A percentile compares a stretch with the other conserved stretches of the same genome.
Conservation (phyloP, 2,113 vertebrate genomes). For the Paradoxurus hermaphroditus region DNA sequence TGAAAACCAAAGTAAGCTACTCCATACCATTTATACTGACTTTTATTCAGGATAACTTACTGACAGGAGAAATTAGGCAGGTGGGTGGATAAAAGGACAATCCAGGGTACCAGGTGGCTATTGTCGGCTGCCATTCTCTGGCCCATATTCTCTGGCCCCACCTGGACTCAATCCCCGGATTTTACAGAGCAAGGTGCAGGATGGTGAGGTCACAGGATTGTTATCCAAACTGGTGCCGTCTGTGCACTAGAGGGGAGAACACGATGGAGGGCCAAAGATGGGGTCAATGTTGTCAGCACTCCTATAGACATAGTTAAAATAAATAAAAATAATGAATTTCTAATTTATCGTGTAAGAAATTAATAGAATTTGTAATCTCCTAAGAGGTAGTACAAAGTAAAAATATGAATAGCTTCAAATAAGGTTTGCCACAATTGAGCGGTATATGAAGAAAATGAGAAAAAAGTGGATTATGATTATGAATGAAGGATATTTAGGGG, state of each 20-base stretch:
- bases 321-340: conserved; percentile 16
- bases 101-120: background rate
- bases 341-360: background rate
- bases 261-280: background rate
- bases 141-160: background rate
- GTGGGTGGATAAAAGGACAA: background rate
- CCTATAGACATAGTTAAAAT: background rate
- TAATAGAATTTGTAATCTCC: background rate
- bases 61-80: background rate
- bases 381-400: background rate
- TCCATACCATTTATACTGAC: background rate
- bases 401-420: background rate
- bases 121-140: background rate
- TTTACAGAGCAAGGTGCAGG: background rate
- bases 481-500: background rate
- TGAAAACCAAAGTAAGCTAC: background rate
- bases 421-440: background rate
- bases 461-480: background rate
- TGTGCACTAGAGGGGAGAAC: background rate
- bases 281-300: background rate
- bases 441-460: background rate
- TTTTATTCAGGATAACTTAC: background rate
- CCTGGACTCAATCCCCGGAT: background rate
- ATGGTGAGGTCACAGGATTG: background rate
- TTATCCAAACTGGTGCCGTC: background rate